A percentile compares a stretch with the other conserved stretches of the same genome.
phyloP scores from a whole-genome alignment of 2,113 vertebrate species.

The Acrocephalus arundinaceus region DNA sequence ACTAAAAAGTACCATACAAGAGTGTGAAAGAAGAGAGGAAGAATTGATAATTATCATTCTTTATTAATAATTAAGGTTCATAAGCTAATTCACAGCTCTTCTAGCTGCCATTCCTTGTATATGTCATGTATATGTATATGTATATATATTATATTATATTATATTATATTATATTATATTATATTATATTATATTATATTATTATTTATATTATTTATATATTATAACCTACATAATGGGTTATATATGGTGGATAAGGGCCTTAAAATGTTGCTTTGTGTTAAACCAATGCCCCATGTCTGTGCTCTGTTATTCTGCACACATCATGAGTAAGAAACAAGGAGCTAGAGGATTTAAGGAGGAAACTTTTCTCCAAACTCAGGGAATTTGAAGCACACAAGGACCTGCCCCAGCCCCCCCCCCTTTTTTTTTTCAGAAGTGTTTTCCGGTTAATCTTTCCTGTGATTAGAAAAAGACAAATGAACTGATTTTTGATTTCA shows the following conservation, averaged over 20 bases:
- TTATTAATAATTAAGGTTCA: constrained; percentile 26
- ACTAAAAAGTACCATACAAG: background rate
- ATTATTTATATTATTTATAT: background rate
- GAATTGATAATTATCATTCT: background rate
- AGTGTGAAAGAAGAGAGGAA: background rate
- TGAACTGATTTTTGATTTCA: background rate
- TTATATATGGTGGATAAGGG: constrained; percentile 7
- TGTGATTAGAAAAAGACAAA: background rate
- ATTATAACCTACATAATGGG: background rate
- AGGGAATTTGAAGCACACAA: background rate
- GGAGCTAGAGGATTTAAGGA: background rate
- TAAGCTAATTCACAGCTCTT: constrained; percentile 21
- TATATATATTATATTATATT: background rate
- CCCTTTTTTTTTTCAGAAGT: background rate
- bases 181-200: background rate
- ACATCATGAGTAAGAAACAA: background rate
- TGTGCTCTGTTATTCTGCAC: background rate
- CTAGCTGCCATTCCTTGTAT: constrained; percentile 17
- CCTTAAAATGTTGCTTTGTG: background rate
- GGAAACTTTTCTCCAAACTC: background rate
- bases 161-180: background rate
- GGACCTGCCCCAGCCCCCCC: too few species aligned
- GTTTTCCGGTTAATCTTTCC: background rate
- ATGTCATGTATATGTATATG: background rate
- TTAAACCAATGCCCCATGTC: background rate